These are phyloP conservation scores for Caenorhabditis inopinata DNA, from an alignment of 1,140 invertebrate genomes.

Conservation along the genomic window DNA sequence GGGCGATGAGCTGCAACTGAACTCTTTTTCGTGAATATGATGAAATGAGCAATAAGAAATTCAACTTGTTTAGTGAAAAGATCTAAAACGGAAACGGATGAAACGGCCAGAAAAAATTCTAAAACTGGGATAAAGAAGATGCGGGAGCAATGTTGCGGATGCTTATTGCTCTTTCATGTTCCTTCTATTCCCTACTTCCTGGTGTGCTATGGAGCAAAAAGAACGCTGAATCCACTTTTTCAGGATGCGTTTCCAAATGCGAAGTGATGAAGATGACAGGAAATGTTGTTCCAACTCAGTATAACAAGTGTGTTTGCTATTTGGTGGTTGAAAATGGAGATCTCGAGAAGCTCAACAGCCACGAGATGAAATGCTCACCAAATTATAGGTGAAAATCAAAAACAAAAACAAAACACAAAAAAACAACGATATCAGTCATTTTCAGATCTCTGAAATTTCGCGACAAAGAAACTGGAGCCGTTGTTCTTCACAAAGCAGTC, in stretches of 20 bases:
- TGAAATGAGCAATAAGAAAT: no score
- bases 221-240: no score
- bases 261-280: not conserved
- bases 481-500: constrained; percentile 34
- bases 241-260: constrained; percentile 23
- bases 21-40: no score
- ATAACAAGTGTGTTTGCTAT: constrained; percentile 6
- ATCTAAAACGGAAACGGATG: no score
- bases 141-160: no score
- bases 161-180: no score
- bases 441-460: constrained; percentile 40
- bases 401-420: not conserved
- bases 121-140: no score
- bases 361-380: not conserved
- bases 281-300: not conserved
- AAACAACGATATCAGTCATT: not conserved
- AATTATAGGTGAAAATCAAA: not conserved
- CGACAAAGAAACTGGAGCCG: constrained; percentile 7
- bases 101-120: no score
- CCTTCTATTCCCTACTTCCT: no score
- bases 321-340: not conserved
- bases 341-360: not conserved
- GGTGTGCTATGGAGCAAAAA: no score
- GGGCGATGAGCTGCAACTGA: no score
- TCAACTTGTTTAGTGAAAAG: no score